A percentile compares a stretch with the other conserved stretches of the same genome.
These are phyloP conservation scores for Perca flavescens DNA, from an alignment of 2,113 vertebrate species.

Conservation along the genomic window DNA sequence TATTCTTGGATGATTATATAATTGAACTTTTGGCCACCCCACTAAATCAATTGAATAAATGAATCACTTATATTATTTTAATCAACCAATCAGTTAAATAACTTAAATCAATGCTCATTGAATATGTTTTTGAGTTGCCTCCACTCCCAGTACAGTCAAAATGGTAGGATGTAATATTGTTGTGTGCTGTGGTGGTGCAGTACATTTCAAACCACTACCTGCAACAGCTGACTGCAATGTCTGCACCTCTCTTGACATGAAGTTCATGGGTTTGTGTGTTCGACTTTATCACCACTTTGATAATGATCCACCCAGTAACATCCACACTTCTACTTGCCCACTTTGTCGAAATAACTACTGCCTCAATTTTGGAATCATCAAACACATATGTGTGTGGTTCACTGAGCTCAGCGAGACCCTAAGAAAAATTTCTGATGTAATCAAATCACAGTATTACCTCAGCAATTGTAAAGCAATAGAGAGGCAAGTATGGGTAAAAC, in stretches of 20 bases:
- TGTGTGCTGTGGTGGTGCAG: not conserved
- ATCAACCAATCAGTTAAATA: not conserved
- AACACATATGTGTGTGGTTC: constrained; percentile 57
- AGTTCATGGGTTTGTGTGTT: constrained; percentile 35
- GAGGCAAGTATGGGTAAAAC: constrained; percentile 35
- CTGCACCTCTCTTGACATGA: constrained; percentile 19
- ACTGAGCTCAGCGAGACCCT: constrained; percentile 57
- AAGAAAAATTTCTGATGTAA: constrained; percentile 67
- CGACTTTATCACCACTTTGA: constrained; percentile 28
- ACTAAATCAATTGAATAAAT: not conserved
- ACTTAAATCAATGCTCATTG: not conserved
- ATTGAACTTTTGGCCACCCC: not conserved
- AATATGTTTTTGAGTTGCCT: not conserved
- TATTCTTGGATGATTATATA: not conserved
- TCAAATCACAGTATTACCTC: constrained; percentile 65
- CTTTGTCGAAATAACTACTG: constrained; percentile 68
- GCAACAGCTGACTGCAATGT: constrained; percentile 10
- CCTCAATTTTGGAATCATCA: constrained; percentile 62
- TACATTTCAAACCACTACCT: constrained; percentile 13
- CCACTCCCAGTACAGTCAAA: not conserved
- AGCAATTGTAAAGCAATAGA: constrained; percentile 35
- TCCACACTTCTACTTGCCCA: constrained; percentile 33
- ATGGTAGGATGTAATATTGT: not conserved
- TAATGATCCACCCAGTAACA: constrained; percentile 54
- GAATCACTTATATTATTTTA: not conserved